phyloP scores from a whole-genome alignment of 2,888 invertebrate genomes.

The Tuta absoluta region DNA sequence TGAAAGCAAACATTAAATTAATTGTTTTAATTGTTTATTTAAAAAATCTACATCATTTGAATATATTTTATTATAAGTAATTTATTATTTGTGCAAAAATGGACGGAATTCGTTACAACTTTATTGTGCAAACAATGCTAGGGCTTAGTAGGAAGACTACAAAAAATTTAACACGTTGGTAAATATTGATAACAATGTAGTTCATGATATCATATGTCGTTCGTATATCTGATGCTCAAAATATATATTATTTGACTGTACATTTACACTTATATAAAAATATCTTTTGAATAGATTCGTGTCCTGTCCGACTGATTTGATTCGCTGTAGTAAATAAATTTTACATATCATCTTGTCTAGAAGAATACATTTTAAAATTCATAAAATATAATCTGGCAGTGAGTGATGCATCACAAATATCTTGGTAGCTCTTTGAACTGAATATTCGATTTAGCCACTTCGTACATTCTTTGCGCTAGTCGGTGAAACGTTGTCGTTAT shows the following conservation, averaged over 20 bases:
- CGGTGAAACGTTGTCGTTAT: constrained; percentile 72
- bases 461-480: constrained; percentile 69
- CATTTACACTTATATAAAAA: constrained; percentile 20
- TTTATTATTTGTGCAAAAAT: constrained; percentile 33
- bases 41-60: constrained; percentile 28
- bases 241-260: constrained; percentile 17
- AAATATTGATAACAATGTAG: constrained; percentile 25
- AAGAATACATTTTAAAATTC: background rate
- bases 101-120: constrained; percentile 39
- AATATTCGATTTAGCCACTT: constrained; percentile 50
- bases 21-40: constrained; percentile 25
- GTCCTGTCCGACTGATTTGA: constrained; percentile 6
- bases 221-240: constrained; percentile 29
- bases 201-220: background rate
- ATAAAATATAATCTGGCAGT: constrained; percentile 44
- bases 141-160: constrained; percentile 61
- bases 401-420: constrained; percentile 32
- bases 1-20: background rate
- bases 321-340: background rate
- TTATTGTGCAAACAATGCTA: constrained; percentile 46
- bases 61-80: constrained; percentile 16
- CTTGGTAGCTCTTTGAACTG: background rate
- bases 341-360: background rate
- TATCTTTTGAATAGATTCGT: background rate
- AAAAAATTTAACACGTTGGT: constrained; percentile 35